A percentile compares a stretch with the other conserved stretches of the same genome.
Conservation (phyloP, 2,113 vertebrate genomes). For the Eulacestoma nigropectus region DNA sequence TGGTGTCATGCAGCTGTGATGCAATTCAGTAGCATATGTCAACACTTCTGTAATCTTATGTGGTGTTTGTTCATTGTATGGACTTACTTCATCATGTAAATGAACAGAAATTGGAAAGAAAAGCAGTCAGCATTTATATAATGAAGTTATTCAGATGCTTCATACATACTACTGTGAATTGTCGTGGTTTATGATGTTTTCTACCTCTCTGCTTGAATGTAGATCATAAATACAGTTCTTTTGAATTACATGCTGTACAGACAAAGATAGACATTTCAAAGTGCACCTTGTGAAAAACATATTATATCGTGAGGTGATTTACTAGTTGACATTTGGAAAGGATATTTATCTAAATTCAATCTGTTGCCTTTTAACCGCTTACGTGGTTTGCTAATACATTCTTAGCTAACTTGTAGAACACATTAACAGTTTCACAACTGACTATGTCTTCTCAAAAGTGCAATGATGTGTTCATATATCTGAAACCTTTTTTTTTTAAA, state of each 20-base stretch:
- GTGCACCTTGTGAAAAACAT: not conserved
- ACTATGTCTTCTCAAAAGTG: not conserved
- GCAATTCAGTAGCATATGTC: not conserved
- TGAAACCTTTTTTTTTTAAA: not conserved
- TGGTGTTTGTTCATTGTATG: not conserved
- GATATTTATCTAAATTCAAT: not conserved
- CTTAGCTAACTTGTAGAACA: not conserved
- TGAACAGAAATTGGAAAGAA: not conserved
- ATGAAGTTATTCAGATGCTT: not conserved
- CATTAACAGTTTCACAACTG: not conserved
- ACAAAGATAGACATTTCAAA: slow-evolving; percentile 20
- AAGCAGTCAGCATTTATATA: not conserved
- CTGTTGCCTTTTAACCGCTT: not conserved
- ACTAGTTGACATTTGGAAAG: slow-evolving; percentile 2
- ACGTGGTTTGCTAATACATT: not conserved
- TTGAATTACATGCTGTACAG: not conserved
- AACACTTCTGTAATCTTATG: not conserved
- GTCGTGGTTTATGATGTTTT: not conserved
- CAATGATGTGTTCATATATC: not conserved
- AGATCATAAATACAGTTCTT: not conserved
- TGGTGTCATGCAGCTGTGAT: not conserved
- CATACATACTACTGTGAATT: not conserved
- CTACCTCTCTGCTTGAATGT: not conserved
- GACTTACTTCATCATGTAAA: not conserved
- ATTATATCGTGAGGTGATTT: slow-evolving; percentile 14